Conservation (phyloP, 1,140 invertebrate species). For the Hyphantria cunea region DNA sequence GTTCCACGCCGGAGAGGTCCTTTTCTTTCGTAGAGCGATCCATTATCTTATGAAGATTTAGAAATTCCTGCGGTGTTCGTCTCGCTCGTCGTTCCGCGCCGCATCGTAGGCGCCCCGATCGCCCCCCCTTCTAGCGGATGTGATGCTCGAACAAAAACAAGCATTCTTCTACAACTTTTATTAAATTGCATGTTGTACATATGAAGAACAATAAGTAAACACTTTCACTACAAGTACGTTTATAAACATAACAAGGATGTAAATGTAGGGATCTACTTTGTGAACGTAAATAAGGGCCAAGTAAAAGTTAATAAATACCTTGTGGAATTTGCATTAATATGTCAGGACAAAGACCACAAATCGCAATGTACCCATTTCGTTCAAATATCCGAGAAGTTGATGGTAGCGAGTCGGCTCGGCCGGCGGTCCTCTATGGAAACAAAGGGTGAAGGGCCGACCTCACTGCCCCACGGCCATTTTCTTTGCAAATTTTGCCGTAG, state of each 20-base stretch:
- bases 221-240: constrained; percentile 1
- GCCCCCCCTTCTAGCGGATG: constrained; percentile 6
- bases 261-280: constrained; percentile 14
- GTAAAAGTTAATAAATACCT: constrained; percentile 39
- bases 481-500: constrained; percentile 67
- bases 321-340: constrained; percentile 41
- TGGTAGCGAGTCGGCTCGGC: constrained; percentile 18
- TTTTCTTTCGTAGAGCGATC: constrained; percentile 75
- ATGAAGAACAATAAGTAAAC: constrained; percentile 8
- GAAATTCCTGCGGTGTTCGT: constrained; percentile 74
- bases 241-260: constrained; percentile 13
- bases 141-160: constrained; percentile 19
- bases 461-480: constrained; percentile 67
- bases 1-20: constrained; percentile 74
- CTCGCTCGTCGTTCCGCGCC: constrained; percentile 14
- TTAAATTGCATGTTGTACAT: constrained; percentile 22
- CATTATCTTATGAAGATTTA: constrained; percentile 82
- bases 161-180: constrained; percentile 27
- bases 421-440: constrained; percentile 55
- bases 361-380: constrained; percentile 35
- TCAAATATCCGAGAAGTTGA: constrained; percentile 51
- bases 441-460: constrained; percentile 62
- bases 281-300: constrained; percentile 12
- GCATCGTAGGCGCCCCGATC: not conserved
- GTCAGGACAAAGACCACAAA: constrained; percentile 33